Percentiles rank a stretch among this genome's conserved stretches.
phyloP scores from a whole-genome alignment of 92 coral and sea anemone species.

The Meandrina meandrites region DNA sequence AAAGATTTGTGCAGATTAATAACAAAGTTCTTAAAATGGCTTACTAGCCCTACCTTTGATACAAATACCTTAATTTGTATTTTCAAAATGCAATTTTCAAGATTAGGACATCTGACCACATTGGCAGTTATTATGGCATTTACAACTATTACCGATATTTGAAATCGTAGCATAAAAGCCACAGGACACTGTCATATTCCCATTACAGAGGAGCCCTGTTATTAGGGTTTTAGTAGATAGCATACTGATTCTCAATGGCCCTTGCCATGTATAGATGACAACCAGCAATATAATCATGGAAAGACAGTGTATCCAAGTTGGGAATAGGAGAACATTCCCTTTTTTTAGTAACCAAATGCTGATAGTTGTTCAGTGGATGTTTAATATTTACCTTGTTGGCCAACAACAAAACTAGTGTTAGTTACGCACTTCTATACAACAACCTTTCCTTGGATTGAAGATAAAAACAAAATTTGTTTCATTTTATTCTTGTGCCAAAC shows the following conservation, averaged over 20 bases:
- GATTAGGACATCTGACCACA: conserved; percentile 6
- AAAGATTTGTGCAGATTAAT: background rate
- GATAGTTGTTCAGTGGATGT: no score
- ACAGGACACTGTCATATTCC: background rate
- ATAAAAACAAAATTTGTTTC: background rate
- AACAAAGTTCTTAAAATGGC: background rate
- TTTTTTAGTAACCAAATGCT: no score
- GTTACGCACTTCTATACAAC: no score
- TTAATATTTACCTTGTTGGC: no score
- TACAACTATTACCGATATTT: background rate
- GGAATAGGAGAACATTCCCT: no score
- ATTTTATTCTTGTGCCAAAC: background rate
- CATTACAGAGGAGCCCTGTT: background rate
- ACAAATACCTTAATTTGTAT: conserved; percentile 17
- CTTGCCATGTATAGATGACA: no score
- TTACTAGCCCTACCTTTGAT: background rate
- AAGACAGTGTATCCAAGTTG: no score
- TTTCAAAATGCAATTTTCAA: conserved; percentile 19
- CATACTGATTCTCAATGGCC: no score
- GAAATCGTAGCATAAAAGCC: background rate
- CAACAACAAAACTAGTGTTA: no score
- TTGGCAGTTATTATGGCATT: background rate
- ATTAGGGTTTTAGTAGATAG: background rate
- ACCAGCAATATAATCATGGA: no score
- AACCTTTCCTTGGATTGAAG: background rate